phyloP scores from a whole-genome alignment of 2,797 vertebrate species.

The Lates japonicus region DNA sequence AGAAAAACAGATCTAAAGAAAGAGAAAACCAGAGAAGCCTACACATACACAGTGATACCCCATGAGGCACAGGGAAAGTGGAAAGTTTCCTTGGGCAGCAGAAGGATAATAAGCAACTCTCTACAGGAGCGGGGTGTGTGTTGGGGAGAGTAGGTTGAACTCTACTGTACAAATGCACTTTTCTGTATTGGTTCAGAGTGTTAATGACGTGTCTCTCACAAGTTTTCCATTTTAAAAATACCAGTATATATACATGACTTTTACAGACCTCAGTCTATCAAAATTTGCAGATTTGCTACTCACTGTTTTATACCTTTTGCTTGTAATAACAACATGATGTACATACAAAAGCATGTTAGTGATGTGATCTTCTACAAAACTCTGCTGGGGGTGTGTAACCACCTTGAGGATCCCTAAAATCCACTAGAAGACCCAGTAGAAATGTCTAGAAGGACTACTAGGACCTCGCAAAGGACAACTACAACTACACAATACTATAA shows the following conservation, averaged over 20 bases:
- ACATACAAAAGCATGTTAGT: no score
- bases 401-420: no score
- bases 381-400: no score
- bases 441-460: no score
- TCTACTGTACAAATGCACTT: constrained; percentile 5
- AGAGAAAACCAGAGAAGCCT: constrained; percentile 27
- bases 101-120: constrained; percentile 56
- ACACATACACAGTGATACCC: constrained; percentile 41
- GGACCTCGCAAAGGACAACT: no score
- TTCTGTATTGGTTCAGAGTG: background rate
- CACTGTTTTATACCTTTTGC: constrained; percentile 5
- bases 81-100: constrained; percentile 56
- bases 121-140: constrained; percentile 6
- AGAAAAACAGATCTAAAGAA: constrained; percentile 17
- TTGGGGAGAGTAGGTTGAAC: constrained; percentile 31
- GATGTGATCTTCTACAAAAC: no score
- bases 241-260: background rate
- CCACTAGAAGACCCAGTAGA: no score
- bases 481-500: no score
- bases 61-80: constrained; percentile 57
- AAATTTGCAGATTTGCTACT: background rate
- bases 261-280: background rate
- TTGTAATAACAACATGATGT: background rate
- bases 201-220: constrained; percentile 26
- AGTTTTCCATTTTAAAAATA: constrained; percentile 47